A percentile compares a stretch with the other conserved stretches of the same genome.
phyloP scores from a whole-genome alignment of 2,113 vertebrate genomes.

The Saimiri boliviensis region DNA sequence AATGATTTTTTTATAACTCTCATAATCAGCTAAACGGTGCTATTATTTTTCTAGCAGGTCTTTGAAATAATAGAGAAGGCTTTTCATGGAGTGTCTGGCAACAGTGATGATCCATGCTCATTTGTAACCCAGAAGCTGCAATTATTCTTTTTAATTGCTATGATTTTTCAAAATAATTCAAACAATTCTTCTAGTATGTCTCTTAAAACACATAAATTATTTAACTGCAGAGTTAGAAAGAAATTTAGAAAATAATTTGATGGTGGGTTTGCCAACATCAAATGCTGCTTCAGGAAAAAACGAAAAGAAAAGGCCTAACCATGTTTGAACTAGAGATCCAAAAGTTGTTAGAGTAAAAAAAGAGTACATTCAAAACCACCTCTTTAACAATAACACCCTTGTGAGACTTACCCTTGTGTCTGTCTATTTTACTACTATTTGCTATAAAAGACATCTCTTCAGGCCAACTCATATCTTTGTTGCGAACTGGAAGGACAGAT shows the following conservation, averaged over 20 bases:
- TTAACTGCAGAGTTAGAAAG: slow-evolving; percentile 31
- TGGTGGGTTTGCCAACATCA: not conserved
- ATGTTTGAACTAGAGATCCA: not conserved
- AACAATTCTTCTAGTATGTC: slow-evolving; percentile 9
- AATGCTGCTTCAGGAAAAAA: not conserved
- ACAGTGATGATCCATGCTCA: not conserved
- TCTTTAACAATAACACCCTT: slow-evolving; percentile 28
- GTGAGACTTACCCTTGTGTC: slow-evolving; percentile 93
- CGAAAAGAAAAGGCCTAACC: not conserved
- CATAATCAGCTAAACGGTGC: not conserved
- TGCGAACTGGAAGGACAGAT: slow-evolving; percentile 90
- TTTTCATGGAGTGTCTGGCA: not conserved
- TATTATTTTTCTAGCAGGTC: not conserved
- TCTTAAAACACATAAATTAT: slow-evolving; percentile 27
- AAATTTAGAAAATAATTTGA: slow-evolving; percentile 5
- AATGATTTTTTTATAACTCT: slow-evolving; percentile 11
- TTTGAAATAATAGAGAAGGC: not conserved
- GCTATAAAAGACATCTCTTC: slow-evolving; percentile 99
- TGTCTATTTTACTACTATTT: slow-evolving; percentile 99
- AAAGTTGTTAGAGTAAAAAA: not conserved
- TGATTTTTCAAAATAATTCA: slow-evolving; percentile 5
- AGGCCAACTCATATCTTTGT: slow-evolving; percentile 99
- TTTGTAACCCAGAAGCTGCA: slow-evolving; percentile 25
- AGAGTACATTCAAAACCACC: slow-evolving; percentile 4
- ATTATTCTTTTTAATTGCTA: slow-evolving; percentile 9